These are phyloP conservation scores for Pantherophis guttatus DNA, from an alignment of 2,113 vertebrate species.

Conservation along the genomic window DNA sequence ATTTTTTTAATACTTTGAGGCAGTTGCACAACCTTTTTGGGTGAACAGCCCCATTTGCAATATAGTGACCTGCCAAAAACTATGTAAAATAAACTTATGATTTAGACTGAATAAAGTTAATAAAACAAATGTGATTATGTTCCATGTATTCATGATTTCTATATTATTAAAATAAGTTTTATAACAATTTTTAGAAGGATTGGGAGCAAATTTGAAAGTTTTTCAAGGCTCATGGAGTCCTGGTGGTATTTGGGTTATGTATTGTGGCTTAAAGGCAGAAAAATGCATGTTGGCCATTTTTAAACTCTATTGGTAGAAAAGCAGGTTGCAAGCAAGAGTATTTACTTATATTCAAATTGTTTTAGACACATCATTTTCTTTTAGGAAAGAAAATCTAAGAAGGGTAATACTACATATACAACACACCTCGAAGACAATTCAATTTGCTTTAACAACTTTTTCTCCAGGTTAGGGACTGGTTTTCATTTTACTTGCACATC, in stretches of 20 bases:
- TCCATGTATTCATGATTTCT: too few species aligned
- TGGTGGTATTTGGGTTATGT: neutral
- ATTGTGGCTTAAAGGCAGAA: neutral
- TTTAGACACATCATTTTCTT: neutral
- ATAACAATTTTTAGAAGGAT: neutral
- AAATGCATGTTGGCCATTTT: neutral
- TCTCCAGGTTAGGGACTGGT: neutral
- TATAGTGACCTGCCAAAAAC: neutral
- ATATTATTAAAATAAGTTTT: neutral
- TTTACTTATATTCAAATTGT: neutral
- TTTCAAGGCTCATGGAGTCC: neutral
- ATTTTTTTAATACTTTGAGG: neutral
- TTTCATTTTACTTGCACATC: neutral
- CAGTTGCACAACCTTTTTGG: neutral
- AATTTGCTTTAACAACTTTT: neutral
- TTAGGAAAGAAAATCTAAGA: neutral
- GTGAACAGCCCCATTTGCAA: neutral
- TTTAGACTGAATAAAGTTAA: neutral
- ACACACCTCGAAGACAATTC: neutral
- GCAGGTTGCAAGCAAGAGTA: neutral
- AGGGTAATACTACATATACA: neutral
- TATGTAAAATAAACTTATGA: neutral
- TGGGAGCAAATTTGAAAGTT: neutral
- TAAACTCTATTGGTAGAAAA: neutral
- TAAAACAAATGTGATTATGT: neutral